Evolutionary conservation across 2,797 vertebrate genomes (phyloP).

Genomic region (Thaleichthys pacificus): DNA sequence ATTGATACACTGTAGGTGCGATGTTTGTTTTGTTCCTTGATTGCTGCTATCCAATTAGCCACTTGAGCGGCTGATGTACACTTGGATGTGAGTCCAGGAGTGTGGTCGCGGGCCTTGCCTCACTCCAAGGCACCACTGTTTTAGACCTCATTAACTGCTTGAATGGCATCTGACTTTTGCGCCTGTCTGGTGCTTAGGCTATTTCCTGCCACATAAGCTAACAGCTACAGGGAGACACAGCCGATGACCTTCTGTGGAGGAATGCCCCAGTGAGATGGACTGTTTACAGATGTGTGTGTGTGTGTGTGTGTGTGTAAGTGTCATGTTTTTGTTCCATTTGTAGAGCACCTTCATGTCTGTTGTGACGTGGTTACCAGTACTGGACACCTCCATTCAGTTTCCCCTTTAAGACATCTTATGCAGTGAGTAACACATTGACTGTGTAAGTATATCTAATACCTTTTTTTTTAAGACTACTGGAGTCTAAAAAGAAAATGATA

Average conservation of each 20-base stretch:
- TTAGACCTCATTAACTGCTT: conserved; percentile 79
- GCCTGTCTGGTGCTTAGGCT: conserved; percentile 71
- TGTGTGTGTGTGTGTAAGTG: conserved; percentile 10
- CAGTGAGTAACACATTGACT: too few species aligned
- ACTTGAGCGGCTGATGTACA: conserved; percentile 83
- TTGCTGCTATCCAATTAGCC: conserved; percentile 78
- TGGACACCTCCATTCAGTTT: not conserved
- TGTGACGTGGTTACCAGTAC: conserved; percentile 4
- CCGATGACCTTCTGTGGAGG: conserved; percentile 72
- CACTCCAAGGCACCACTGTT: conserved; percentile 60
- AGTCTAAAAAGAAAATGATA: not conserved
- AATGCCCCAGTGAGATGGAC: conserved; percentile 47
- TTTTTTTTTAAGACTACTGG: too few species aligned
- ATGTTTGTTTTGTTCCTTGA: conserved; percentile 77
- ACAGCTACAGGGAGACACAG: conserved; percentile 59
- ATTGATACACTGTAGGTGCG: conserved; percentile 78
- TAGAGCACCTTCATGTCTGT: not conserved
- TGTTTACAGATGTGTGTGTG: conserved; percentile 17
- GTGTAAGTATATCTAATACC: too few species aligned
- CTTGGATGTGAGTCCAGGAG: conserved; percentile 78
- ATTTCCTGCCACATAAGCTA: conserved; percentile 74
- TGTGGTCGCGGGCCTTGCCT: conserved; percentile 63
- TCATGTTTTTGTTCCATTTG: not conserved
- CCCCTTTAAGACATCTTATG: too few species aligned
- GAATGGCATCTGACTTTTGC: conserved; percentile 62